Evolutionary conservation across 2,797 vertebrate genomes (phyloP).

Genomic region (Lithobates sylvaticus): DNA sequence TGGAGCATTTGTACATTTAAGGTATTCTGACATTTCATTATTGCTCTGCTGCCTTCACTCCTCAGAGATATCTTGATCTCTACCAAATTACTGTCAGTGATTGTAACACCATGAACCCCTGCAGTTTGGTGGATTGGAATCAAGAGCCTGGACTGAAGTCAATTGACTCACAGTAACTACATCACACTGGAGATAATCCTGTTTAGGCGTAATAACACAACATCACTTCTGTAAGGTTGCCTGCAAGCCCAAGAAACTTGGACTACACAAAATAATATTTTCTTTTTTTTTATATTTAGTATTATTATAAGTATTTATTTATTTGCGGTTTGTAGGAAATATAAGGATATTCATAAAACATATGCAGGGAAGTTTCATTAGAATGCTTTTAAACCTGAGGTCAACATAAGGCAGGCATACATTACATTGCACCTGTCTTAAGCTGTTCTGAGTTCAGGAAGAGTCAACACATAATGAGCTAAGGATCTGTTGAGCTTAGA

Average conservation of each 20-base stretch:
- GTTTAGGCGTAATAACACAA: constrained; percentile 5
- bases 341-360: neutral
- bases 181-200: constrained; percentile 2
- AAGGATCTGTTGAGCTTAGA: neutral
- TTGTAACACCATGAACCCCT: constrained; percentile 1
- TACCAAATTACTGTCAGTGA: constrained; percentile 6
- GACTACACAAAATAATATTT: neutral
- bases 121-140: constrained; percentile 9
- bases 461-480: neutral
- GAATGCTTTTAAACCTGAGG: constrained; percentile 28
- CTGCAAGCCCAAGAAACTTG: neutral
- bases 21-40: constrained; percentile 3
- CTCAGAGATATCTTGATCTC: constrained; percentile 6
- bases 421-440: constrained; percentile 32
- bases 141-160: constrained; percentile 11
- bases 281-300: neutral
- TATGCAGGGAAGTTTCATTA: constrained; percentile 19
- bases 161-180: constrained; percentile 10
- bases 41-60: neutral
- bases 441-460: neutral
- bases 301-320: neutral
- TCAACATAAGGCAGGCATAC: constrained; percentile 8
- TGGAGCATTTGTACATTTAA: neutral
- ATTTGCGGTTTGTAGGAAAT: neutral
- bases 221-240: constrained; percentile 2